Base-by-base conservation (phyloP, 2,888 invertebrate genomes). In the Lithophane leautieri region DNA sequence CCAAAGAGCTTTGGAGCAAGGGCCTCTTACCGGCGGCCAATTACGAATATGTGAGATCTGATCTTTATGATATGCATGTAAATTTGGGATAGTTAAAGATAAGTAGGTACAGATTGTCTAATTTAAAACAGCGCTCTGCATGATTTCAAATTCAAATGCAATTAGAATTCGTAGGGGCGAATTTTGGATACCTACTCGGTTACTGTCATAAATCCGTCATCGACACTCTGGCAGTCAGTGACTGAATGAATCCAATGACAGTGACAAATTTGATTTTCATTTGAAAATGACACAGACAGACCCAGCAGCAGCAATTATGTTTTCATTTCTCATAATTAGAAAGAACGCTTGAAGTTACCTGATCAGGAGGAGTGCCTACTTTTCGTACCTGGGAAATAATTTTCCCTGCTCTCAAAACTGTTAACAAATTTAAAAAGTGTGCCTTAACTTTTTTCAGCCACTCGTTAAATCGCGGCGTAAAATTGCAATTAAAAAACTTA, bases 1-100 rank as follows among this genome's bases (percentile, higher is more conserved):
- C 95, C 16, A 86, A 90, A 42, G 91, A 93, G 72, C 86, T 96
- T 80, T 93, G 93, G 94, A 86, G 85, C 66, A 86, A 91, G 83
- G 93, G 90, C 58, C 85, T 93, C 54, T 79, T 84, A 68, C 72
- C 77, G 34, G 58, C 85, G 25, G 71, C 76, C 50, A 76, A 88
- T 58, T 82, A 79, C 72, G 84, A 89, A 71, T 82, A 85, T 86
- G 91, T 93, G 91, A 93, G 91, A 86, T 68, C 34, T 68, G 52
- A 63, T 78, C 58, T 84, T 65, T 65, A 58, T 74, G 47, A 65
- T 68, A 60, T 25, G 9, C 58, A 34, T 66, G 40, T 63, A 22
- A 44, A 42, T 63, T 28, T 42, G 40, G 47, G 47, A 78, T 54
- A 62, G 44, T 34, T 52, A 8, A 16, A 22, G n/a, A 42, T 47